Conservation (phyloP, 1,140 invertebrate species). For the Cydia amplana region DNA sequence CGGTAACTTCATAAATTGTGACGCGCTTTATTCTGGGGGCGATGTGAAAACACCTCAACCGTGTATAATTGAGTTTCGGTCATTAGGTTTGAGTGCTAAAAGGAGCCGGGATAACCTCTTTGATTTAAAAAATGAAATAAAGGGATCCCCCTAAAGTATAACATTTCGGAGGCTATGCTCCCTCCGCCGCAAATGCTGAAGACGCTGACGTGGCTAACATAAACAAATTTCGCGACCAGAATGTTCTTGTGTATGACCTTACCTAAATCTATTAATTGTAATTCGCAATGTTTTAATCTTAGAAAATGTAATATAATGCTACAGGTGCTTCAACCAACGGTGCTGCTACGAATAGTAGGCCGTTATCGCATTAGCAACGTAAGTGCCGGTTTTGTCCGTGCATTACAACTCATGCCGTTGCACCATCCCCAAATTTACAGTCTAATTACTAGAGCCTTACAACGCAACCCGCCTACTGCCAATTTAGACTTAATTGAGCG, state of each 20-base stretch:
- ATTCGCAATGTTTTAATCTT: neutral
- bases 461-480: neutral
- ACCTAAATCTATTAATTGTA: no score
- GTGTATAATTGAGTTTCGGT: slow-evolving; percentile 7
- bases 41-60: neutral
- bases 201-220: no score
- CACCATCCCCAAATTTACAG: neutral
- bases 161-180: neutral
- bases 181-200: neutral
- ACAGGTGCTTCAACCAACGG: neutral
- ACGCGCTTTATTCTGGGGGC: neutral
- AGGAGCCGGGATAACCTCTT: slow-evolving; percentile 3
- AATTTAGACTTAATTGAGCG: neutral
- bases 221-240: no score
- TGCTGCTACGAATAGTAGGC: neutral
- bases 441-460: neutral
- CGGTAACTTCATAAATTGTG: slow-evolving; percentile 14
- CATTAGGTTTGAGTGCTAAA: slow-evolving; percentile 15
- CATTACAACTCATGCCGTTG: neutral
- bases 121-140: slow-evolving; percentile 13
- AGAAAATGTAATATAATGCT: neutral
- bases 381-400: neutral
- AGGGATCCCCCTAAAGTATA: neutral
- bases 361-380: slow-evolving; percentile 11
- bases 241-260: no score